Conservation (phyloP, 2,888 invertebrate genomes). For the Unio pictorum region DNA sequence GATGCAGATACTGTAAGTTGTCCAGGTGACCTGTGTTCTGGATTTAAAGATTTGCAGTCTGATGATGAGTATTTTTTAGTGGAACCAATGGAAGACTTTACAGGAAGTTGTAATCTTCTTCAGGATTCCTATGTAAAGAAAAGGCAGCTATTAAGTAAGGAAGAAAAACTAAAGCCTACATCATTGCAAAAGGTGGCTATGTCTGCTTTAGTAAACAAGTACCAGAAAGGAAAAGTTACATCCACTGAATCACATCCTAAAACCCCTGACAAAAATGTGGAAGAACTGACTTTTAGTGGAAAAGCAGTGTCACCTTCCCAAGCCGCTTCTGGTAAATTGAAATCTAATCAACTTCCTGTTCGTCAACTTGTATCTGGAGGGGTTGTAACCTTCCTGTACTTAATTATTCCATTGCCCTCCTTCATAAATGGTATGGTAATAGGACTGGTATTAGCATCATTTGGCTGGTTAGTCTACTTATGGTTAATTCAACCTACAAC, state of each 20-base stretch:
- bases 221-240: no score
- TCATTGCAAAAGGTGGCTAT: slow-evolving; percentile 13
- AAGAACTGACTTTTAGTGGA: no score
- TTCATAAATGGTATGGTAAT: slow-evolving; percentile 60
- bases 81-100: slow-evolving; percentile 39
- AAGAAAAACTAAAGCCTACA: slow-evolving; percentile 4
- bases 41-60: slow-evolving; percentile 16
- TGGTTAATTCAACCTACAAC: slow-evolving; percentile 50
- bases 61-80: slow-evolving; percentile 17
- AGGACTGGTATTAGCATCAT: slow-evolving; percentile 49
- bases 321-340: neutral
- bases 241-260: no score
- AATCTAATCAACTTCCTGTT: slow-evolving; percentile 20
- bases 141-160: no score
- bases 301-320: no score
- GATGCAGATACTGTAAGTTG: slow-evolving; percentile 16
- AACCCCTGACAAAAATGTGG: no score
- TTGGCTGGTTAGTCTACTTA: slow-evolving; percentile 46
- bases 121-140: slow-evolving; percentile 3
- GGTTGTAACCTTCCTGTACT: slow-evolving; percentile 48
- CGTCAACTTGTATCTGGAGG: slow-evolving; percentile 30
- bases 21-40: neutral
- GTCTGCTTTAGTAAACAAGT: neutral
- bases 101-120: slow-evolving; percentile 24
- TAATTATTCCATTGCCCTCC: slow-evolving; percentile 62